Percentiles rank a stretch among this genome's conserved stretches.
These are phyloP conservation scores for Orthonychiurus folsomi DNA, from an alignment of 2,888 invertebrate species.

Conservation along the genomic window DNA sequence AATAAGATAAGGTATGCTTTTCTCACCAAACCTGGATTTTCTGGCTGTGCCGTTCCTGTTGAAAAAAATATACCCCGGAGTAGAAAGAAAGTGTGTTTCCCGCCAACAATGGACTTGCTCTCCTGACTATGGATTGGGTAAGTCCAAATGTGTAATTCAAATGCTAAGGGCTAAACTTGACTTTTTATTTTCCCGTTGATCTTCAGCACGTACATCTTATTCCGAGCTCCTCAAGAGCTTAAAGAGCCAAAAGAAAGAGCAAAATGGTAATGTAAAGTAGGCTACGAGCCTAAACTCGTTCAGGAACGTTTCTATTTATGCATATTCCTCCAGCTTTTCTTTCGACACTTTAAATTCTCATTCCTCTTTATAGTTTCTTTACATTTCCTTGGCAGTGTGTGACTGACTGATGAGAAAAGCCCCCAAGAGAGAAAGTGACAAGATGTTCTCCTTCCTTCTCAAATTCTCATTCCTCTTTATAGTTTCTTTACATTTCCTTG, in stretches of 20 bases:
- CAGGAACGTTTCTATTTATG: neutral
- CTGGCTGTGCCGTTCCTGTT: too few species aligned
- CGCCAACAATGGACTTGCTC: too few species aligned
- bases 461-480: neutral
- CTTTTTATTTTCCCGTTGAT: too few species aligned
- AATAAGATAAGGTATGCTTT: too few species aligned
- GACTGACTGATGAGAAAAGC: neutral
- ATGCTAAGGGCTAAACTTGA: neutral
- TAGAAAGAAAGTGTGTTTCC: too few species aligned
- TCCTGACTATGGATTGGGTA: too few species aligned
- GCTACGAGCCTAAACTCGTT: neutral
- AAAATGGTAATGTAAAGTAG: too few species aligned
- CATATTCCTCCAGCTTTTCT: neutral
- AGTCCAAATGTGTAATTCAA: neutral
- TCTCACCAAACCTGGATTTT: too few species aligned
- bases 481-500: neutral
- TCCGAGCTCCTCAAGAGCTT: too few species aligned
- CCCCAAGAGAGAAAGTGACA: slow-evolving; percentile 4
- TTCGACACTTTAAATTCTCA: slow-evolving; percentile 1
- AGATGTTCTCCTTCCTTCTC: neutral
- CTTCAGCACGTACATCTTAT: too few species aligned
- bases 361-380: neutral
- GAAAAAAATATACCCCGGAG: too few species aligned
- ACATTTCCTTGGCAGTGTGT: neutral
- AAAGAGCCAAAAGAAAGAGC: too few species aligned